Evolutionary conservation across 2,113 vertebrate species (phyloP).

Genomic region (Sula dactylatra): DNA sequence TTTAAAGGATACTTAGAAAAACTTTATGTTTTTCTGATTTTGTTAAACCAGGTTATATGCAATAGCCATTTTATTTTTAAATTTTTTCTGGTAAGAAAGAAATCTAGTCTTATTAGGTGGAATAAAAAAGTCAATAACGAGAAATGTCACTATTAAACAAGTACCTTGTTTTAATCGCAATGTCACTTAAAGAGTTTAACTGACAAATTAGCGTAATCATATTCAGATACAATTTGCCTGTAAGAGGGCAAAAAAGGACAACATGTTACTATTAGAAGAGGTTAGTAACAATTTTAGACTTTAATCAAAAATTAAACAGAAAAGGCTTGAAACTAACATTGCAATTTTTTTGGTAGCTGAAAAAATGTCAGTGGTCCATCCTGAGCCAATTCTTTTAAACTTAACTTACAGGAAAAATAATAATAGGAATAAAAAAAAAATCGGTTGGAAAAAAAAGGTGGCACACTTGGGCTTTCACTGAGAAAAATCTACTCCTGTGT

Average conservation of each 20-base stretch:
- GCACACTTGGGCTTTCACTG: neutral
- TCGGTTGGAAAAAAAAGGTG: neutral
- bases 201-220: neutral
- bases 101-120: neutral
- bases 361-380: neutral
- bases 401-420: neutral
- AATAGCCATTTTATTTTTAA: neutral
- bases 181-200: neutral
- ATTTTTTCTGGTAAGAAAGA: neutral
- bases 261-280: neutral
- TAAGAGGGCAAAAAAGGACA: neutral
- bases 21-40: conserved; percentile 19
- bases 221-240: neutral
- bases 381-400: neutral
- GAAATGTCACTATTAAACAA: conserved; percentile 1
- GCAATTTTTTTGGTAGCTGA: neutral
- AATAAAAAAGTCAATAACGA: neutral
- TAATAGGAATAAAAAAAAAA: neutral
- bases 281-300: neutral
- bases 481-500: neutral
- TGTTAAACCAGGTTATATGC: neutral
- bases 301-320: neutral
- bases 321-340: neutral
- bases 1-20: neutral
- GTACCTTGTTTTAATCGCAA: neutral